Conservation (phyloP, 1,140 invertebrate genomes). For the Trichonephila clavipes region DNA sequence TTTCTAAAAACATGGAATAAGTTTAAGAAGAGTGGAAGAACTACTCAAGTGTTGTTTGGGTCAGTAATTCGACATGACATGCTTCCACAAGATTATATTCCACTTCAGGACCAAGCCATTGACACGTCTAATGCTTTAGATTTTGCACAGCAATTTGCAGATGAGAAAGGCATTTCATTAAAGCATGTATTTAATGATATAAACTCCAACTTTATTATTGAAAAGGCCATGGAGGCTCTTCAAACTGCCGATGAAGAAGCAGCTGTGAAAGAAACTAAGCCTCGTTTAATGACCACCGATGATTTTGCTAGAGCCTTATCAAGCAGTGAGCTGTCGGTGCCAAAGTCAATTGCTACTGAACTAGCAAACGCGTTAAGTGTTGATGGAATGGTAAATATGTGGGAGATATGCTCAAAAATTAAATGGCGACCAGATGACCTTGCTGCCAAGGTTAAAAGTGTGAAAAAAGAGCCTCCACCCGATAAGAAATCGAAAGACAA, state of each 20-base stretch:
- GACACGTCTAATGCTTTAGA: neutral
- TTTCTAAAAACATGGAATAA: constrained; percentile 31
- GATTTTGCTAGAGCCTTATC: constrained; percentile 26
- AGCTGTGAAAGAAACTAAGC: neutral
- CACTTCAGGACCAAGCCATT: neutral
- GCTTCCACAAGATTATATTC: neutral
- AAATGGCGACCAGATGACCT: constrained; percentile 58
- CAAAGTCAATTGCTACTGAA: neutral
- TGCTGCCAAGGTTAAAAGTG: neutral
- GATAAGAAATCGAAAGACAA: constrained; percentile 45
- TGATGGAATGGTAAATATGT: constrained; percentile 44
- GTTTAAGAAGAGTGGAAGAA: constrained; percentile 22
- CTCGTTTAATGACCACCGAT: neutral
- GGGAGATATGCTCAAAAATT: constrained; percentile 23
- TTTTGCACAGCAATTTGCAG: neutral
- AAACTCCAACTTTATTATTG: neutral
- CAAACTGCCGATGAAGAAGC: neutral
- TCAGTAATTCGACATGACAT: constrained; percentile 25
- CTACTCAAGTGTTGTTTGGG: constrained; percentile 41
- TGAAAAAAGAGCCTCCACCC: neutral
- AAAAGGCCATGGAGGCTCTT: neutral
- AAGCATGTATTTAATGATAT: constrained; percentile 38
- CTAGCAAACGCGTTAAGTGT: neutral
- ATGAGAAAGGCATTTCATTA: constrained; percentile 56
- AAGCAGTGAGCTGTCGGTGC: neutral